Base-by-base conservation (phyloP, 2,797 vertebrate genomes). In the Neoniphon sammara region DNA sequence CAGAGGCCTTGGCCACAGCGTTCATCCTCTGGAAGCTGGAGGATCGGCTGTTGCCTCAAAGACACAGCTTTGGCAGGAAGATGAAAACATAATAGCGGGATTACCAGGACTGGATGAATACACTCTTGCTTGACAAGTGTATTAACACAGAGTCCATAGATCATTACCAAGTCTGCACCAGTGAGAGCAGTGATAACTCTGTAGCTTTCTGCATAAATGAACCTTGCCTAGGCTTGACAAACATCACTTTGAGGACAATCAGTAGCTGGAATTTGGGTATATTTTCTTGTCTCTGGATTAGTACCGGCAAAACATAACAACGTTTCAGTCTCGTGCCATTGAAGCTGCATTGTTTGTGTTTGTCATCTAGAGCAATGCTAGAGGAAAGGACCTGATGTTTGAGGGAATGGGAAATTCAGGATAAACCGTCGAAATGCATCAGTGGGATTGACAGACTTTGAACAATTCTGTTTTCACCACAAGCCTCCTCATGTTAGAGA, bases 31-130 rank as follows among this genome's bases (percentile, higher is more conserved):
- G 71, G 78, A 84, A 85, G 83, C 80, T 80, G 78, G 78, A 81
- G 77, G 65, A 87, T 81, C 81, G 77, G 81, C 79, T 74, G 63
- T 64, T 82, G 76, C 88, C 87, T 92, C 87, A 88, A 88, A 89
- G 85, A 84, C 67, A 62, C 34, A 46, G 62, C 78, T 91, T 83
- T 91, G 88, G 87, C 85, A 87, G 73, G 65, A 75, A 65, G 50
- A n/a, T 64, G 65, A 70, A 84, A 65, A 52, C 77, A 80, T 82
- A 79, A 85, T 81, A 86, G 78, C 57, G 23, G 61, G 78, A 77
- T 76, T 66, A 60, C 61, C 75, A 70, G 80, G 74, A 88, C 85
- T 83, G 65, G 81, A 81, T 67, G 76, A 86, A 78, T 82, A 73
- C 68, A 69, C 49, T 39, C 82, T 87, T 77, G 59, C 61, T 75